phyloP scores from a whole-genome alignment of 2,888 invertebrate species.

The Tachina lurida region DNA sequence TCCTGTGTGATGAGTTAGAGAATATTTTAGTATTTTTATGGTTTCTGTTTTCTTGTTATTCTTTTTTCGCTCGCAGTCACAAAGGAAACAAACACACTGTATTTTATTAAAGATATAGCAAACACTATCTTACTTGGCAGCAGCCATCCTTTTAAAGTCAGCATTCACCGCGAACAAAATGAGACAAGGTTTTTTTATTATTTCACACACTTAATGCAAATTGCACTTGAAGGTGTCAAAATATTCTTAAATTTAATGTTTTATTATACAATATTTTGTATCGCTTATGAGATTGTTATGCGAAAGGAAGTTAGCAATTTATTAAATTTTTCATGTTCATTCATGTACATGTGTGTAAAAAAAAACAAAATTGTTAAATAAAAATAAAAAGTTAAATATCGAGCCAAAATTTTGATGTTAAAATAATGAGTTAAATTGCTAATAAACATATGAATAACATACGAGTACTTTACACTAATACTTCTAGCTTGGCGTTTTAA shows the following conservation, averaged over 20 bases:
- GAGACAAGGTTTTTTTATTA: constrained; percentile 8
- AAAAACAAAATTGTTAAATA: too few relatives aligned
- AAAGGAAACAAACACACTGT: constrained; percentile 30
- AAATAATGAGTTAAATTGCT: too few relatives aligned
- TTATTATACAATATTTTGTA: not conserved
- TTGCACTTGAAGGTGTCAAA: constrained; percentile 30
- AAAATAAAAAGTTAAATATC: too few relatives aligned
- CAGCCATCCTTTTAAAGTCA: not conserved
- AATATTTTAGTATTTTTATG: constrained; percentile 28
- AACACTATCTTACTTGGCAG: constrained; percentile 4
- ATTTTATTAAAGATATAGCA: constrained; percentile 3
- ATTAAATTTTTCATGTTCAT: too few relatives aligned
- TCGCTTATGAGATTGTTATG: too few relatives aligned
- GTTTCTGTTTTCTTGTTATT: not conserved
- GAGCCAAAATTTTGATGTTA: too few relatives aligned
- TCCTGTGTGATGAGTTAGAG: constrained; percentile 27
- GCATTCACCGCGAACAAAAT: constrained; percentile 22
- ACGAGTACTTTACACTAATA: too few relatives aligned
- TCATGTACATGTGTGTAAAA: too few relatives aligned
- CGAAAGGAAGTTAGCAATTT: too few relatives aligned
- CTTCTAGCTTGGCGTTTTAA: too few relatives aligned
- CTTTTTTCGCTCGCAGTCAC: not conserved
- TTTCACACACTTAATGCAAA: constrained; percentile 20
- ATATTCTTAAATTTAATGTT: constrained; percentile 41
- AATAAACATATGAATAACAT: too few relatives aligned